Evolutionary conservation across 2,888 invertebrate species (phyloP).

Genomic region (Candidula unifasciata): DNA sequence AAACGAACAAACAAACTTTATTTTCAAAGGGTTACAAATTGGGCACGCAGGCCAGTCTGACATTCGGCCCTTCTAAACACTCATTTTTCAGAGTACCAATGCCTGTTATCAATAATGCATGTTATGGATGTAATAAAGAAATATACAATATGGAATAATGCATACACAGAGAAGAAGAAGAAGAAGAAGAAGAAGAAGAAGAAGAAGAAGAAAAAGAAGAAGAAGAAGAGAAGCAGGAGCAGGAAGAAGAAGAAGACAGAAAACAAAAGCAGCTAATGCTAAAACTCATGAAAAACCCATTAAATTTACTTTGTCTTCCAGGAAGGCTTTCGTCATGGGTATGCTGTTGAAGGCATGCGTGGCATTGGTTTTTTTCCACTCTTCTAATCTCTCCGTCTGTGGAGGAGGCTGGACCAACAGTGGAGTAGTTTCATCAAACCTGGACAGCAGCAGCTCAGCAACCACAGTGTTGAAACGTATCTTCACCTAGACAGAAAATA

Average conservation of each 20-base stretch:
- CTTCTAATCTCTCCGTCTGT: conserved; percentile 57
- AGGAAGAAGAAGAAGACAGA: neutral
- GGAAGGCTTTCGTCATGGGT: conserved; percentile 45
- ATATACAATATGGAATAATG: too few relatives aligned
- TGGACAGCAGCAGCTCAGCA: conserved; percentile 62
- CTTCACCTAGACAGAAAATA: conserved; percentile 29
- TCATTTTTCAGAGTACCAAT: too few relatives aligned
- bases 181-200: neutral
- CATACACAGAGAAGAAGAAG: too few relatives aligned
- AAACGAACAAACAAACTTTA: too few relatives aligned
- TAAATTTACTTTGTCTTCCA: conserved; percentile 34
- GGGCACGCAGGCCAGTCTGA: too few relatives aligned
- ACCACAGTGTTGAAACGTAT: conserved; percentile 57
- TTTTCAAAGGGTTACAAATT: too few relatives aligned
- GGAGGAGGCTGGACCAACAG: conserved; percentile 65
- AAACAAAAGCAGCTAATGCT: too few relatives aligned
- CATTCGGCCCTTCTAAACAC: too few relatives aligned
- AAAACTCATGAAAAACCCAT: too few relatives aligned
- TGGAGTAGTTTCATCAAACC: conserved; percentile 64
- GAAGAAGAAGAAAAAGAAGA: neutral
- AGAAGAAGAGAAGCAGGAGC: too few relatives aligned
- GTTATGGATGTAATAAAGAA: too few relatives aligned
- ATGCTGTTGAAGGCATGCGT: conserved; percentile 65
- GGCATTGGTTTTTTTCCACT: conserved; percentile 66
- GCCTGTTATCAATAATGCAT: too few relatives aligned